Conservation (phyloP, 2,113 vertebrate species). For the Anolis carolinensis region DNA sequence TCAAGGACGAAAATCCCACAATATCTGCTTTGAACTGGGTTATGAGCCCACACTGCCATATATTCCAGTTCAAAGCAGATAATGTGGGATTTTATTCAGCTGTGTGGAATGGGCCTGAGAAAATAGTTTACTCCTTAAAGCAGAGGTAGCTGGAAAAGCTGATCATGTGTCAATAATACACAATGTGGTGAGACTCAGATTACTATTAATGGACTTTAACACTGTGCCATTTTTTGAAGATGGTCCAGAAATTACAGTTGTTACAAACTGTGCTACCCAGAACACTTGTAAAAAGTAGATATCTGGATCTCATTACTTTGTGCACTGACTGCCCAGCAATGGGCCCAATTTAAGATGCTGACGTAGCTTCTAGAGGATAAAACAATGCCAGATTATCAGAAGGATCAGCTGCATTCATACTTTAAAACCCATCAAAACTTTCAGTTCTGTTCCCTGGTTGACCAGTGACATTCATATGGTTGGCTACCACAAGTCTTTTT, state of each 20-base stretch:
- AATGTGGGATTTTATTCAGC: no score
- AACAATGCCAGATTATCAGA: neutral
- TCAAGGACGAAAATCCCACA: no score
- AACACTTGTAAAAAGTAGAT: neutral
- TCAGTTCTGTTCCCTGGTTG: neutral
- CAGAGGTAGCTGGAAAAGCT: neutral
- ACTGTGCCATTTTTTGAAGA: neutral
- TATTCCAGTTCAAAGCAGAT: no score
- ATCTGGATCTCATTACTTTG: no score
- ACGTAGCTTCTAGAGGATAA: neutral
- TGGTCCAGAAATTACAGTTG: neutral
- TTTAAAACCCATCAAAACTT: neutral
- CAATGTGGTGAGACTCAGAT: neutral
- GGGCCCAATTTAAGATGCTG: neutral
- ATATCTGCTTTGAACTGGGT: no score
- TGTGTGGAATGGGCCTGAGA: no score
- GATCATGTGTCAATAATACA: neutral
- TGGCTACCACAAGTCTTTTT: neutral
- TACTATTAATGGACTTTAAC: neutral
- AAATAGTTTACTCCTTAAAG: neutral
- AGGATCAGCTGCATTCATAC: neutral
- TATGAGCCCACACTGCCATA: no score
- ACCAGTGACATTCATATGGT: neutral
- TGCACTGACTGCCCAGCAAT: neutral
- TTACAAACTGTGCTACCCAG: neutral